phyloP scores from a whole-genome alignment of 2,113 vertebrate genomes.

The Thinocorus orbignyianus region DNA sequence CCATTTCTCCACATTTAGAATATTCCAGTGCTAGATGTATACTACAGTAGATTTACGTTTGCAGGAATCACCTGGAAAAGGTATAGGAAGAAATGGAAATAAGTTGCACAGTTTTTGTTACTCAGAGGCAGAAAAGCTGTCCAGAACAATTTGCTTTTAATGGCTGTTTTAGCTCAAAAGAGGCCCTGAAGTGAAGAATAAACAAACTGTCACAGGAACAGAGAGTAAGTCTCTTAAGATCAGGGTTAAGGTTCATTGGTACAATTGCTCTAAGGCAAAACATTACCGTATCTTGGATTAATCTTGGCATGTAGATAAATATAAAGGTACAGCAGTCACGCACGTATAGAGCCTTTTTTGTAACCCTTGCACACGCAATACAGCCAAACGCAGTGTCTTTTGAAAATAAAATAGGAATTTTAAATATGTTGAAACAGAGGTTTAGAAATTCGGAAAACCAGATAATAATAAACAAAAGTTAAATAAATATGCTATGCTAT shows the following conservation, averaged over 20 bases:
- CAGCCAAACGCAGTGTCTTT: background rate
- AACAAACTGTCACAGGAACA: constrained; percentile 68
- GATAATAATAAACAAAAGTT: constrained; percentile 33
- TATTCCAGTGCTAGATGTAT: background rate
- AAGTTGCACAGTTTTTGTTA: constrained; percentile 30
- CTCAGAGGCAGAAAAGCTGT: constrained; percentile 56
- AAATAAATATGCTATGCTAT: constrained; percentile 1
- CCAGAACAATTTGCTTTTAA: constrained; percentile 57
- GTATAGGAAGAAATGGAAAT: constrained; percentile 15
- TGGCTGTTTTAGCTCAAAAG: constrained; percentile 63
- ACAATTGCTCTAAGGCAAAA: constrained; percentile 64
- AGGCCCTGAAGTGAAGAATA: constrained; percentile 67
- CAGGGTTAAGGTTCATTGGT: constrained; percentile 68
- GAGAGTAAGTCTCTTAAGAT: constrained; percentile 60
- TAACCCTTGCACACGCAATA: background rate
- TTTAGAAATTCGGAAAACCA: constrained; percentile 9
- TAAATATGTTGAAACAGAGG: constrained; percentile 9
- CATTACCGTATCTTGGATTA: constrained; percentile 52
- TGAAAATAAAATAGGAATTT: constrained; percentile 11
- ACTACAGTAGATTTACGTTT: background rate
- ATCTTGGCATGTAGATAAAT: constrained; percentile 52
- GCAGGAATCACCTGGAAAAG: constrained; percentile 48
- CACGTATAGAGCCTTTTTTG: background rate
- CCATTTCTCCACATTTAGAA: background rate
- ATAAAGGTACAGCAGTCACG: constrained; percentile 34